A percentile compares a stretch with the other conserved stretches of the same genome.
phyloP scores from a whole-genome alignment of 2,797 vertebrate genomes.

The Paratrypauchen microcephalus region DNA sequence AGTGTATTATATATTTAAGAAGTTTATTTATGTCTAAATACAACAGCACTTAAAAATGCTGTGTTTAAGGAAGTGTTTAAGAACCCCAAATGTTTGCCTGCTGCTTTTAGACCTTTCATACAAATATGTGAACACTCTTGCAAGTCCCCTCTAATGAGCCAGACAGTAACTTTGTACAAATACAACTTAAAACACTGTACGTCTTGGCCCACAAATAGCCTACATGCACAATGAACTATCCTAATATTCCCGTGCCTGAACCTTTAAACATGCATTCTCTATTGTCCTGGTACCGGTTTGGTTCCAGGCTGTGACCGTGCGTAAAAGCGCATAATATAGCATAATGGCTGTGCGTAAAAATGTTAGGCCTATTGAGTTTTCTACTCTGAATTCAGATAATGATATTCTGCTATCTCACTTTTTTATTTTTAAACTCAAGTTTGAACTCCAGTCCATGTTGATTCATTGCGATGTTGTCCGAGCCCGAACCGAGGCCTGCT shows the following conservation, averaged over 20 bases:
- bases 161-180: neutral
- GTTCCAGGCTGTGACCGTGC: neutral
- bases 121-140: conserved; percentile 64
- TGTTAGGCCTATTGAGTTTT: neutral
- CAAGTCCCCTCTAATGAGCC: conserved; percentile 29
- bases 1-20: too few species aligned
- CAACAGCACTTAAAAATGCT: neutral
- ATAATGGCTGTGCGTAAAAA: neutral
- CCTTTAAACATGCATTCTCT: too few species aligned
- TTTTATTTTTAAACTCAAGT: conserved; percentile 64
- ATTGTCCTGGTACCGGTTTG: neutral
- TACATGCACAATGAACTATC: neutral
- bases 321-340: neutral
- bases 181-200: neutral
- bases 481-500: conserved; percentile 78
- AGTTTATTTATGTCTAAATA: neutral
- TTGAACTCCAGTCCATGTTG: conserved; percentile 89
- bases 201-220: conserved; percentile 4
- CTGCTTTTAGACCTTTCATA: conserved; percentile 31
- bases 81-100: conserved; percentile 10
- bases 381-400: neutral
- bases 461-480: conserved; percentile 84
- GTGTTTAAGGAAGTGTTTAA: conserved; percentile 26
- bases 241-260: too few species aligned
- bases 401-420: neutral